Conservation (phyloP, 1,140 invertebrate genomes). For the Triops cancriformis region DNA sequence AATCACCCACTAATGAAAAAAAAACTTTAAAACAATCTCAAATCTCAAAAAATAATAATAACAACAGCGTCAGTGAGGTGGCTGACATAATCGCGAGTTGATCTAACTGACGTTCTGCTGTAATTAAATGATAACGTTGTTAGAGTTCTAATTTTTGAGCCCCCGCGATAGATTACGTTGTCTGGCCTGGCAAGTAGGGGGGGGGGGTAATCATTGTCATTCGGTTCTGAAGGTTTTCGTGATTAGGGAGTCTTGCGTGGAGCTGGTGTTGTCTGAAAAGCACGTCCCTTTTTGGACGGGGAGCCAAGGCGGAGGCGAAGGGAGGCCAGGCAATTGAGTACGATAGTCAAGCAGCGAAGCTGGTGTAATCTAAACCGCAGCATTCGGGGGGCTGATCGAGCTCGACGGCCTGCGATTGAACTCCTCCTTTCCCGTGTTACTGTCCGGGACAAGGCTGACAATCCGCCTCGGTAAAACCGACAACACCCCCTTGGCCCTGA, state of each 20-base stretch:
- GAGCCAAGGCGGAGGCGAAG: not conserved
- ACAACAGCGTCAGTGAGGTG: too few species aligned
- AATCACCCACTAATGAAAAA: too few species aligned
- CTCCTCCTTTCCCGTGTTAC: conserved; percentile 1
- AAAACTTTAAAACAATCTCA: too few species aligned
- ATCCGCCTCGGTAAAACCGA: not conserved
- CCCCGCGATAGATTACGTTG: not conserved
- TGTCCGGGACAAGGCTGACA: conserved; percentile 10
- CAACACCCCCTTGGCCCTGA: conserved; percentile 10
- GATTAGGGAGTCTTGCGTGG: not conserved
- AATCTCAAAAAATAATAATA: too few species aligned
- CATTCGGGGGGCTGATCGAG: not conserved
- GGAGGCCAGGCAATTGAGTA: not conserved
- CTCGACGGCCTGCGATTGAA: conserved; percentile 7
- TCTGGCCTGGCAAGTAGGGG: not conserved
- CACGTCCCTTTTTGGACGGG: not conserved
- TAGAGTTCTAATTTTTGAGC: not conserved
- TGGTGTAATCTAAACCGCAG: conserved; percentile 2
- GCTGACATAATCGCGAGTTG: too few species aligned
- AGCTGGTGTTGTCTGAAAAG: not conserved
- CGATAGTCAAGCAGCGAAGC: not conserved
- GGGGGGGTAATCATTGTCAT: not conserved
- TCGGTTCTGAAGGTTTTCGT: not conserved
- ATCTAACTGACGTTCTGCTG: not conserved
- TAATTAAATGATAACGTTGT: not conserved